Base-by-base conservation (phyloP, 2,797 vertebrate genomes). In the Scleropages formosus region DNA sequence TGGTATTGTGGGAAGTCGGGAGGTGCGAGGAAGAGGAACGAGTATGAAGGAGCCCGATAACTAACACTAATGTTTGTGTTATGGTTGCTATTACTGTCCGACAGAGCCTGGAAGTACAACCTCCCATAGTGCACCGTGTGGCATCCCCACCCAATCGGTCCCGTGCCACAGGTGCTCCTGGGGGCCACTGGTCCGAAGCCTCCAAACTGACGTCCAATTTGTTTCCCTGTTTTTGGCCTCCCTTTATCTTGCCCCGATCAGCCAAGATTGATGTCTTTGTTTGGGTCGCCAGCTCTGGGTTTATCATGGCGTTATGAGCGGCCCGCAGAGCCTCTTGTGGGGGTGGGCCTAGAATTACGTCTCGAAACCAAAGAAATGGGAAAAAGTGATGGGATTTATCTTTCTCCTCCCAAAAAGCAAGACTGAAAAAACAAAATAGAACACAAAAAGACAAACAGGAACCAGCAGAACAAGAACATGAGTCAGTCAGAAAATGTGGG, bases 201-300 rank as follows among this genome's bases (percentile, higher is more conserved):
- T 75, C 64, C 79, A 72, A 81, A 83, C 85, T 85, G 85, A 83
- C 84, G 83, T 84, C 74, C 78, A 84, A 80, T 86, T 86, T 83
- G 84, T 84, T 84, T 86, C 80, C 80, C 73, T 80, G 82, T 83
- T 83, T 84, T 86, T 82, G 66, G 66, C 56, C 66, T 51, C 66
- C 56, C 66, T 76, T 66, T 63, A 76, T 76, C 75, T 76, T 20
- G 70, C 70, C 75, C 70, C 70, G 75, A 76, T 76, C 75, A 76
- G 75, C 62, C 56, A 70, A 76, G 75, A 76, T 76, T 76, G 75
- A 76, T 76, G 75, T 68, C 75, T 69, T 76, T 76, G 75, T 76
- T 76, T 76, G 66, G 65, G 31, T 76, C 59, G 39, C 75, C 58
- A 59, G 75, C 26, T 31, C 59, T 22, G 65, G 75, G 75, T 76